phyloP scores from a whole-genome alignment of 2,888 invertebrate species.

The Dusona sp. region DNA sequence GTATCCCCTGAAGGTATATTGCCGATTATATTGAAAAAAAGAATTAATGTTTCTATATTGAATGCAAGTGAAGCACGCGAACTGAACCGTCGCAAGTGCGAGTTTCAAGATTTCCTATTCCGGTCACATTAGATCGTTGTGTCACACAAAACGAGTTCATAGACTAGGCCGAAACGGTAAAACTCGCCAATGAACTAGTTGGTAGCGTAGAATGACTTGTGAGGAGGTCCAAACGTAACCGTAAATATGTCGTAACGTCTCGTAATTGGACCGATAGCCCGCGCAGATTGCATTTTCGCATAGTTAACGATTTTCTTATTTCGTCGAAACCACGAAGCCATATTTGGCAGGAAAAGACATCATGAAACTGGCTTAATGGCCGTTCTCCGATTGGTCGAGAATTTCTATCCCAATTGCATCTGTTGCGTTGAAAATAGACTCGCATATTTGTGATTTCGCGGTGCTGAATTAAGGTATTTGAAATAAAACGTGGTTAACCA shows the following conservation, averaged over 20 bases:
- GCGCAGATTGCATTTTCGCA: constrained; percentile 78
- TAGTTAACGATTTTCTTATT: constrained; percentile 71
- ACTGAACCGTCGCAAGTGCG: constrained; percentile 2
- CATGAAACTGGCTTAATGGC: constrained; percentile 32
- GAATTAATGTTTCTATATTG: constrained; percentile 64
- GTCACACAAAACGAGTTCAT: constrained; percentile 52
- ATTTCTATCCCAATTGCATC: constrained; percentile 46
- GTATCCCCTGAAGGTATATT: constrained; percentile 52
- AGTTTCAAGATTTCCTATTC: constrained; percentile 40
- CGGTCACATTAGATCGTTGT: constrained; percentile 31
- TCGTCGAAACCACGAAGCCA: constrained; percentile 70
- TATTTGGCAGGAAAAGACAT: constrained; percentile 77
- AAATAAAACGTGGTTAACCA: constrained; percentile 68
- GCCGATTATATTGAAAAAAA: constrained; percentile 69
- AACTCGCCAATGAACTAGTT: constrained; percentile 12
- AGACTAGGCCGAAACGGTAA: constrained; percentile 38
- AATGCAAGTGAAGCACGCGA: constrained; percentile 13
- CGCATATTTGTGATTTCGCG: constrained; percentile 9
- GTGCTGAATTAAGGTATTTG: not conserved
- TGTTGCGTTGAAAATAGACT: constrained; percentile 47
- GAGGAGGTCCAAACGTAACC: constrained; percentile 43
- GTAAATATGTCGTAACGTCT: constrained; percentile 78
- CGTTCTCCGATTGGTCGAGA: no score
- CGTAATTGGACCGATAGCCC: constrained; percentile 81
- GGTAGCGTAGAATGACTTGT: constrained; percentile 23